Evolutionary conservation across 2,888 invertebrate genomes (phyloP).

Genomic region (Synergus itoensis): DNA sequence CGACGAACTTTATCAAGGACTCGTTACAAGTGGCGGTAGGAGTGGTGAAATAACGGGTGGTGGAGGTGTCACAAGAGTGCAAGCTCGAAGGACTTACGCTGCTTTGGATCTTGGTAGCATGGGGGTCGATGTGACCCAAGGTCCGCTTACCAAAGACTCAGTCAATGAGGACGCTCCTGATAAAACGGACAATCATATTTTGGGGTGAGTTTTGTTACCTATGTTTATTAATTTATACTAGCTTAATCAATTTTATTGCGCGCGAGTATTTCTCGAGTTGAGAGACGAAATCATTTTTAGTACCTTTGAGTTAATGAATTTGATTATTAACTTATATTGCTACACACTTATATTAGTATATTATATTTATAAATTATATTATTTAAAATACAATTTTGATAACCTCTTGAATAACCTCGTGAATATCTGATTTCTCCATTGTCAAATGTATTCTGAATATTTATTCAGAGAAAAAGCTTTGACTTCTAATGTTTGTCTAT

Average conservation of each 20-base stretch:
- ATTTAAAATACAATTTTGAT: too few relatives aligned
- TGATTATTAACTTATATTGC: too few relatives aligned
- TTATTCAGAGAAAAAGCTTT: not conserved
- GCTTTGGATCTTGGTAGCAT: constrained; percentile 84
- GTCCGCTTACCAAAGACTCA: constrained; percentile 80
- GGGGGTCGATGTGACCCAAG: constrained; percentile 84
- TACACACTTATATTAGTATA: too few relatives aligned
- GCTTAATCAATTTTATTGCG: too few relatives aligned
- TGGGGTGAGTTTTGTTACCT: constrained; percentile 78
- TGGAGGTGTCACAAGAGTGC: constrained; percentile 77
- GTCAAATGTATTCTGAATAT: not conserved
- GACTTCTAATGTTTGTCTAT: constrained; percentile 4
- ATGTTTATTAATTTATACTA: not conserved
- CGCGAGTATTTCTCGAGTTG: too few relatives aligned
- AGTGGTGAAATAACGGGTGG: constrained; percentile 79
- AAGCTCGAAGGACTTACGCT: constrained; percentile 82
- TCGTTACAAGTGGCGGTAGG: constrained; percentile 78
- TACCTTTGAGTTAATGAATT: not conserved
- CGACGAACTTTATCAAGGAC: constrained; percentile 85
- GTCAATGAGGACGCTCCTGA: constrained; percentile 75
- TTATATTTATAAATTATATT: too few relatives aligned
- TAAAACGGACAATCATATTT: constrained; percentile 78
- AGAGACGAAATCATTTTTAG: too few relatives aligned
- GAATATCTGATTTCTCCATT: too few relatives aligned
- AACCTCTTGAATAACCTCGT: too few relatives aligned